phyloP scores from a whole-genome alignment of 35 echinoderm and acorn worm species.

The Holothuria glaberrima region DNA sequence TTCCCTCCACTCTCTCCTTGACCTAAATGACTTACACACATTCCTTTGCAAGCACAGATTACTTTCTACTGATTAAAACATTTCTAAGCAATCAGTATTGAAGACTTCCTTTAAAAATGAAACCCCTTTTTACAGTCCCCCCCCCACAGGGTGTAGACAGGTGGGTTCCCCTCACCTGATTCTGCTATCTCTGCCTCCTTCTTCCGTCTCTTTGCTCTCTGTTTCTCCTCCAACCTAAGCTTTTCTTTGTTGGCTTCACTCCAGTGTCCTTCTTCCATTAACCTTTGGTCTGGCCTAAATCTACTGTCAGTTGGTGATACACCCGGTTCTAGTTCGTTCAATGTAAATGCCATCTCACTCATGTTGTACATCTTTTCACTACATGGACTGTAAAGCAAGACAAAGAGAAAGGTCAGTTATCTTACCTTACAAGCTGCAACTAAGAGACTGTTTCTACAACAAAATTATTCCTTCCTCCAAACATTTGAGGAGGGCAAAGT shows the following conservation, averaged over 20 bases:
- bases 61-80: too few relatives aligned
- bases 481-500: too few relatives aligned
- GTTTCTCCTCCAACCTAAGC: constrained; percentile 92
- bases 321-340: constrained; percentile 86
- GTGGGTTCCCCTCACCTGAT: constrained; percentile 61
- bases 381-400: constrained; percentile 66
- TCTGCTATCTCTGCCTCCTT: constrained; percentile 80
- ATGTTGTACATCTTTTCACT: constrained; percentile 92
- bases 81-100: neutral
- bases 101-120: too few relatives aligned
- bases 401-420: neutral
- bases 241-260: constrained; percentile 95
- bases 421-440: too few relatives aligned
- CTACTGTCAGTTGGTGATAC: constrained; percentile 88
- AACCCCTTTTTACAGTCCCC: too few relatives aligned
- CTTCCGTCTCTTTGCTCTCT: constrained; percentile 85
- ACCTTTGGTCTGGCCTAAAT: constrained; percentile 82
- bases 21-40: too few relatives aligned
- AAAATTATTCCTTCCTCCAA: too few relatives aligned
- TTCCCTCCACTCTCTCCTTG: too few relatives aligned
- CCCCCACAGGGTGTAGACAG: too few relatives aligned
- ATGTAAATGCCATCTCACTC: constrained; percentile 76
- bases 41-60: too few relatives aligned
- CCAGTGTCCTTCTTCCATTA: constrained; percentile 94
- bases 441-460: too few relatives aligned